Conservation (phyloP, 2,888 invertebrate genomes). For the Hemicrepidius hirtus region DNA sequence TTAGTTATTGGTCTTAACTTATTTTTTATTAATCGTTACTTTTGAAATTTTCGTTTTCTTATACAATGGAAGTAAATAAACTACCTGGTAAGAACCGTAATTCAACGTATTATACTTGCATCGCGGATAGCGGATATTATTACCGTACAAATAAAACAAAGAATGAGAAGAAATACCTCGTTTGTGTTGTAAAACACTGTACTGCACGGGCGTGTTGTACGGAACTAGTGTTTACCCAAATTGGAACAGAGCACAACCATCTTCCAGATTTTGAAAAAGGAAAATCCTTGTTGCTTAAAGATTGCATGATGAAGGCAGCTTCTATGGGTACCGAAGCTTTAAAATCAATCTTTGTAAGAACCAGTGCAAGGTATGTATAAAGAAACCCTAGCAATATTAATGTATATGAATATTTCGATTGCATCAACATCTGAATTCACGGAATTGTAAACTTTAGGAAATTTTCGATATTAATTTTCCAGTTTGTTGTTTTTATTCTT, state of each 20-base stretch:
- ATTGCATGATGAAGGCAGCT: not conserved
- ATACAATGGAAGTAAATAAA: conserved; percentile 9
- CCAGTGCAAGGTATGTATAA: conserved; percentile 15
- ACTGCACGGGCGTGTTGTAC: not conserved
- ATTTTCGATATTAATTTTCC: no score
- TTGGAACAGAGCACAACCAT: conserved; percentile 3
- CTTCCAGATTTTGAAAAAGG: not conserved
- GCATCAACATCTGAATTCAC: no score
- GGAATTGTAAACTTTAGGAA: no score
- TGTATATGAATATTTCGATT: no score
- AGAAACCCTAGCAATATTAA: no score
- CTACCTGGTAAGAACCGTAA: not conserved
- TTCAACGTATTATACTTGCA: conserved; percentile 8
- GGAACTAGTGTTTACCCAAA: not conserved
- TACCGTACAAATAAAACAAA: conserved; percentile 1
- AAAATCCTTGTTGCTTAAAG: not conserved
- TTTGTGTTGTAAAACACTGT: not conserved
- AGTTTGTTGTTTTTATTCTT: no score
- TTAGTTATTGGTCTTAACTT: no score
- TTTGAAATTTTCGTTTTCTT: no score
- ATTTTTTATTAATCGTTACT: no score
- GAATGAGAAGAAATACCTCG: conserved; percentile 4
- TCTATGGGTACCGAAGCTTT: no score
- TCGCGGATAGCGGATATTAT: conserved; percentile 2
- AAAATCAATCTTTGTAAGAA: conserved; percentile 15